phyloP scores from a whole-genome alignment of 2,113 vertebrate species.

The Petromus typicus region DNA sequence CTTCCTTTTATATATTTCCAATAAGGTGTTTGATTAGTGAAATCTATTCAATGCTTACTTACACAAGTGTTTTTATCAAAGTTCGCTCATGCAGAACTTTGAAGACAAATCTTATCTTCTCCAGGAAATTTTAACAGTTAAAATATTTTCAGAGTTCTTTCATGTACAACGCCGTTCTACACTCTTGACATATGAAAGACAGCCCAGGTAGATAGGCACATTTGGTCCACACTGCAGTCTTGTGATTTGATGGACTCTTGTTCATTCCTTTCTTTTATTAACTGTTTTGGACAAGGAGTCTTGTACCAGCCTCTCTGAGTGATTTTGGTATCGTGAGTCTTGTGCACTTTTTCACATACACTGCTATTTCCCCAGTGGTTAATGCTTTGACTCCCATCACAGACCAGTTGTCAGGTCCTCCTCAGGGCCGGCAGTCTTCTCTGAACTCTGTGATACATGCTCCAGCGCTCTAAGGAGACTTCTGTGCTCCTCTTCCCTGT shows the following conservation, averaged over 20 bases:
- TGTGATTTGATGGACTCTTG: neutral
- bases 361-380: neutral
- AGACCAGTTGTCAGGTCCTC: neutral
- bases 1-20: neutral
- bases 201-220: neutral
- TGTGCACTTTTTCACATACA: neutral
- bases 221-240: neutral
- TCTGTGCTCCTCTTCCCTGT: neutral
- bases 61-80: neutral
- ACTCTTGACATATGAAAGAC: neutral
- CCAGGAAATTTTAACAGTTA: neutral
- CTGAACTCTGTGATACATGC: neutral
- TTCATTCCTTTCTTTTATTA: neutral
- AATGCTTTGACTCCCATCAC: neutral
- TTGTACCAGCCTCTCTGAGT: neutral
- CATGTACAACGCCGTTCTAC: neutral
- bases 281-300: neutral
- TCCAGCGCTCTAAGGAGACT: neutral
- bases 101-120: neutral
- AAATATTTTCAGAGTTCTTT: slow-evolving; percentile 6
- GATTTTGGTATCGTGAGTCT: neutral
- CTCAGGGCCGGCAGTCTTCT: neutral
- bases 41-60: neutral
- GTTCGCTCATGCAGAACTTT: neutral
- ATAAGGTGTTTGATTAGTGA: neutral